Evolutionary conservation across 2,888 invertebrate species (phyloP).

Genomic region (Agelastica alni): DNA sequence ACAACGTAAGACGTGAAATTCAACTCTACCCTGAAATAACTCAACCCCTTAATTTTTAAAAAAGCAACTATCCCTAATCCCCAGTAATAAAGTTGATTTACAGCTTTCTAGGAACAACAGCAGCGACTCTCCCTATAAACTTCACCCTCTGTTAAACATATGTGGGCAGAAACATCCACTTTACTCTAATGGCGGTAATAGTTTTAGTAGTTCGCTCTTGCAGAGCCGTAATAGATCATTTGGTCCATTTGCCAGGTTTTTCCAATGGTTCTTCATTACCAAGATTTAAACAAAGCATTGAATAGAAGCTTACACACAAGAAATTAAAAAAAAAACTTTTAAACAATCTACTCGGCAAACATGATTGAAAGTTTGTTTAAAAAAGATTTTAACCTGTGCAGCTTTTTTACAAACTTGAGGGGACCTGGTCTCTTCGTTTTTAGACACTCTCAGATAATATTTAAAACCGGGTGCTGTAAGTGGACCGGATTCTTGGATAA

Average conservation of each 20-base stretch:
- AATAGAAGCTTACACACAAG: too few relatives aligned
- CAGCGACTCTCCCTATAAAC: slow-evolving; percentile 10
- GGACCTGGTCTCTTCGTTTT: too few relatives aligned
- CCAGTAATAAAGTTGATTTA: slow-evolving; percentile 18
- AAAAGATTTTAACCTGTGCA: too few relatives aligned
- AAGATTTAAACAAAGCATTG: too few relatives aligned
- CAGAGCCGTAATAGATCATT: slow-evolving; percentile 1
- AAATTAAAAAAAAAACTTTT: too few relatives aligned
- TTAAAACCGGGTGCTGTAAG: too few relatives aligned
- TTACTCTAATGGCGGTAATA: slow-evolving; percentile 20
- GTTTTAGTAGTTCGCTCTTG: slow-evolving; percentile 1
- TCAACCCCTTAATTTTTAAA: slow-evolving; percentile 23
- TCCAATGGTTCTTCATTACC: too few relatives aligned
- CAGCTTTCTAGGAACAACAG: background rate
- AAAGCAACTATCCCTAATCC: slow-evolving; percentile 24
- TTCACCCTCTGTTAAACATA: slow-evolving; percentile 13
- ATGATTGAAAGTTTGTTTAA: too few relatives aligned
- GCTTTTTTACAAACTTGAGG: background rate
- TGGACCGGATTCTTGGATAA: too few relatives aligned
- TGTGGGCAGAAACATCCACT: slow-evolving; percentile 19
- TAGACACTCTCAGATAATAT: background rate
- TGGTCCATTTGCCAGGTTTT: too few relatives aligned
- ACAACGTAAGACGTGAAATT: slow-evolving; percentile 18
- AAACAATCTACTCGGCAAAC: too few relatives aligned
- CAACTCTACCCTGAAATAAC: slow-evolving; percentile 10